Evolutionary conservation across 2,888 invertebrate species (phyloP).

Genomic region (Cylindroiulus punctatus): DNA sequence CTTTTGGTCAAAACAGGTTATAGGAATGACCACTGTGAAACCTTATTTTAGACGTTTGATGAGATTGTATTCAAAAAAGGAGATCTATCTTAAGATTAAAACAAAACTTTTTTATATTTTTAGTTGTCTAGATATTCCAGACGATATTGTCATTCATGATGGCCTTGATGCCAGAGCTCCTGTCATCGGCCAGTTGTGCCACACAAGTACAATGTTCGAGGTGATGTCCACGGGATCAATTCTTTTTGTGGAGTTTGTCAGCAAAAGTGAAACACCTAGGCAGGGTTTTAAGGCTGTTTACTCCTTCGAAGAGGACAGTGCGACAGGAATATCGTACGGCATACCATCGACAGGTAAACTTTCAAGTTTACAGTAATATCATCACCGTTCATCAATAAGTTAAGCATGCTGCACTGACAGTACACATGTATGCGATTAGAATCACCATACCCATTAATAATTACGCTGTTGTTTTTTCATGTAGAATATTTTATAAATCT

Average conservation of each 20-base stretch:
- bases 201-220: conserved; percentile 80
- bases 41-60: not conserved
- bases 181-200: conserved; percentile 84
- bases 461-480: too few species aligned
- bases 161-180: conserved; percentile 78
- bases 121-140: conserved; percentile 84
- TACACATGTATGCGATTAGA: too few species aligned
- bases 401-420: too few species aligned
- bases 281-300: conserved; percentile 79
- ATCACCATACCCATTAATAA: too few species aligned
- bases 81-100: not conserved
- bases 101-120: conserved; percentile 64
- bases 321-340: conserved; percentile 53
- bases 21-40: too few species aligned
- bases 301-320: conserved; percentile 61
- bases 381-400: too few species aligned
- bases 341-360: conserved; percentile 59
- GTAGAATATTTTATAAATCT: too few species aligned
- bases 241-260: conserved; percentile 83
- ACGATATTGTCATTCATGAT: conserved; percentile 86
- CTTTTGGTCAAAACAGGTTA: too few species aligned
- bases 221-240: conserved; percentile 85
- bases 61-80: not conserved
- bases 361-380: not conserved
- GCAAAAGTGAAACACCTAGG: conserved; percentile 77